phyloP scores from a whole-genome alignment of 2,113 vertebrate genomes.

The Sinocyclocheilus anshuiensis region DNA sequence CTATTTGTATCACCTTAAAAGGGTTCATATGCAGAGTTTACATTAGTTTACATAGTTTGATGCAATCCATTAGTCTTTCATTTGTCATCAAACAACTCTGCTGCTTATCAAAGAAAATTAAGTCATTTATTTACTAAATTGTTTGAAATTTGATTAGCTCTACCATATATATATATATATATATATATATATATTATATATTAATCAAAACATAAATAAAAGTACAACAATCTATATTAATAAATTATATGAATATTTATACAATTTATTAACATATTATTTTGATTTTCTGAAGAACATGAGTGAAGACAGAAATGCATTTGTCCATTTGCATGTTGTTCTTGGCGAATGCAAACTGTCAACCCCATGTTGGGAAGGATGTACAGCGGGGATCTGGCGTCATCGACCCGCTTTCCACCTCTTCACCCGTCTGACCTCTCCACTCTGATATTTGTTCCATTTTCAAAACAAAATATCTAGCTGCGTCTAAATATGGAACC shows the following conservation, averaged over 20 bases:
- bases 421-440: not conserved
- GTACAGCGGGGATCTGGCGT: not conserved
- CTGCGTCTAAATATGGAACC: not conserved
- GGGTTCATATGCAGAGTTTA: not conserved
- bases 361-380: conserved; percentile 17
- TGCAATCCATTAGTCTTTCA: not conserved
- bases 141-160: not conserved
- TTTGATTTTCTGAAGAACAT: no score
- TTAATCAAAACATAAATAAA: not conserved
- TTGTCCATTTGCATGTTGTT: conserved; percentile 46
- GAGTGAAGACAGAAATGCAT: conserved; percentile 31
- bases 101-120: not conserved
- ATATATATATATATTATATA: not conserved
- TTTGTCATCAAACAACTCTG: not conserved
- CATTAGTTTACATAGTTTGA: not conserved
- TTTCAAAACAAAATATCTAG: not conserved
- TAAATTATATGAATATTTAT: no score
- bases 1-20: not conserved
- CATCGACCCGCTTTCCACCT: not conserved
- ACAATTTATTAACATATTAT: no score
- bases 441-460: not conserved
- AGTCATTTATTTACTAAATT: not conserved
- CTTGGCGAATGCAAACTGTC: conserved; percentile 21
- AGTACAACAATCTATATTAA: no score
- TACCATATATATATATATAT: not conserved